Percentiles rank a stretch among this genome's conserved stretches.
These are phyloP conservation scores for Hybos culiciformis DNA, from an alignment of 2,888 invertebrate species.

Conservation along the genomic window DNA sequence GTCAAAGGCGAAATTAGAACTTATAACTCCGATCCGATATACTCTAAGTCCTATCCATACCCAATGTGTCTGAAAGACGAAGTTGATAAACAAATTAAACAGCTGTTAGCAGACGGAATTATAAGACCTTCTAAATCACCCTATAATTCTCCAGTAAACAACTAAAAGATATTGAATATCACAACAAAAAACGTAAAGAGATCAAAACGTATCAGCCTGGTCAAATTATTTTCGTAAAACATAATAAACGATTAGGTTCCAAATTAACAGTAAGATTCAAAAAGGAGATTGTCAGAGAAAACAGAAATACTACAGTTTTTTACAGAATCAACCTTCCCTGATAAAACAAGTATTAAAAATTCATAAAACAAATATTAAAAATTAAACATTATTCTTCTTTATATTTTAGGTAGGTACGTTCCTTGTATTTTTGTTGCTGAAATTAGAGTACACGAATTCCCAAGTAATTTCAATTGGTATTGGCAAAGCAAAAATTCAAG, in stretches of 20 bases:
- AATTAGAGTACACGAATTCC: conserved; percentile 9
- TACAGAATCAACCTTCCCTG: no score
- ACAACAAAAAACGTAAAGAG: conserved; percentile 9
- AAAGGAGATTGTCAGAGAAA: conserved; percentile 10
- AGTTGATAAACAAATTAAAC: conserved; percentile 8
- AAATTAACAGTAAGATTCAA: conserved; percentile 12
- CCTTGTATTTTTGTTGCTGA: no score
- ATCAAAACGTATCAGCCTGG: conserved; percentile 10
- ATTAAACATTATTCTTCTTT: conserved; percentile 5
- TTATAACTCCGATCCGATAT: conserved; percentile 6
- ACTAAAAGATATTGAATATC: conserved; percentile 8
- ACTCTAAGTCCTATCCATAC: conserved; percentile 9
- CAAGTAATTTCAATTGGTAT: conserved; percentile 8
- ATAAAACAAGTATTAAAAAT: no score
- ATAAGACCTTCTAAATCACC: conserved; percentile 11
- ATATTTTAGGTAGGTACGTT: conserved; percentile 1
- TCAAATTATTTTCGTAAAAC: conserved; percentile 9
- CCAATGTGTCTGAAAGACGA: conserved; percentile 6
- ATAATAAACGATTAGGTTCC: conserved; percentile 10
- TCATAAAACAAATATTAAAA: conserved; percentile 7
- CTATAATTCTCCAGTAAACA: conserved; percentile 12
- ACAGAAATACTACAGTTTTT: conserved; percentile 6
- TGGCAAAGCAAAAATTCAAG: conserved; percentile 10
- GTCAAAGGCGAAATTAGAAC: conserved; percentile 12
- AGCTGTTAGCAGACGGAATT: conserved; percentile 8